Base-by-base conservation (phyloP, 2,888 invertebrate genomes). In the Campoplex nolae region DNA sequence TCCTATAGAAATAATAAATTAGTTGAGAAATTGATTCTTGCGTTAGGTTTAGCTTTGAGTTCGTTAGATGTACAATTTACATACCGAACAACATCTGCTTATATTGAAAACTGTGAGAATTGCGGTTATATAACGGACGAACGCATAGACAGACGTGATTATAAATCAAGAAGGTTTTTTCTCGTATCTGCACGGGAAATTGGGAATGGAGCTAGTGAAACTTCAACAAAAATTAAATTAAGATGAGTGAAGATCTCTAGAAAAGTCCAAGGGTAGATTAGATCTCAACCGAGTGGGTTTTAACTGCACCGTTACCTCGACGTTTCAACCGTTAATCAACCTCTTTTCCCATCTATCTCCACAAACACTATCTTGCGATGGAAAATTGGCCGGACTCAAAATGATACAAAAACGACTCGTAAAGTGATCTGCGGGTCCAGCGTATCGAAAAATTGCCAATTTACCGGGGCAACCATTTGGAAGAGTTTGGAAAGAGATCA, bases 371-470 rank as follows among this genome's bases (percentile, higher is more conserved):
- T 38, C 35, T 48, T 42, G 7, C 32, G 51, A 51, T 35, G 51
- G 62, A 23, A 73, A 67, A 70, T 85, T 81, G 16, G n/a, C 81
- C 48, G 48, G 70, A 35, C 48, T 62, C 38, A 51, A 68, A 68
- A 70, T 56, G 70, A 75, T 58, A 51, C 51, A 68, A 75, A 81
- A 71, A 75, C 45, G 71, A 70, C 38, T 28, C 42, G 23, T 23
- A 71, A 32, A 48, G 13, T 45, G 16, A 58, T 23, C 51, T 54
- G 35, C 6, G 38, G 68, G 68, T 70, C 51, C 82, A 68, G 32
- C 82, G 35, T 75, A 75, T 75, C 45, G 35, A 65, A 45, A 74
- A 82, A 73, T 71, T 75, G 75, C 28, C 75, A 68, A 74, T 82
- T 82, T 68, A 32, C 16, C 42, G 35, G 56, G 32, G n/a, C 82